Conservation (phyloP, 2,113 vertebrate species). For the Orientallactaga bullata region DNA sequence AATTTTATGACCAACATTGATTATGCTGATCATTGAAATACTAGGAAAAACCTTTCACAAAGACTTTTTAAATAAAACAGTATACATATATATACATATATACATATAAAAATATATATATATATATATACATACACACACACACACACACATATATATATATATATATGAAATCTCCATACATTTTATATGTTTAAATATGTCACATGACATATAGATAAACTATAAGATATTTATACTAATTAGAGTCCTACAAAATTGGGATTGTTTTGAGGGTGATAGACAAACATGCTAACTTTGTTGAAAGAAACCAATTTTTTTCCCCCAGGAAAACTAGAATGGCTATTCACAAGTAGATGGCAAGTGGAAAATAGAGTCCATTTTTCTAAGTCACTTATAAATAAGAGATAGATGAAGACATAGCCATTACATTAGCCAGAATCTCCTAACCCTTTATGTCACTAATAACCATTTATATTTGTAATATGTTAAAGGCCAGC, state of each 20-base stretch:
- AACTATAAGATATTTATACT: too few species aligned
- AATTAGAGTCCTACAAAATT: too few species aligned
- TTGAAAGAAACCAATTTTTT: constrained; percentile 47
- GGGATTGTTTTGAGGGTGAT: neutral
- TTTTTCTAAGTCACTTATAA: neutral
- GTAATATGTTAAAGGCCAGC: neutral
- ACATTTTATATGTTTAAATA: too few species aligned
- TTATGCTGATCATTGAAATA: constrained; percentile 62
- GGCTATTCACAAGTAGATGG: neutral
- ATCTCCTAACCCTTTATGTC: neutral
- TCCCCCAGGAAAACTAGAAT: neutral
- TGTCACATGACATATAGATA: too few species aligned
- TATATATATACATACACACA: too few species aligned
- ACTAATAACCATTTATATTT: constrained; percentile 2
- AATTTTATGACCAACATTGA: constrained; percentile 50
- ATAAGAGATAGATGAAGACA: constrained; percentile 19
- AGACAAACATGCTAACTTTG: neutral
- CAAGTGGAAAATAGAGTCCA: neutral
- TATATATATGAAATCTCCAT: too few species aligned
- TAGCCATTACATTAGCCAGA: neutral
- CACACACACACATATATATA: too few species aligned
- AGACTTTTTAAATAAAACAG: too few species aligned
- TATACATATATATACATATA: too few species aligned
- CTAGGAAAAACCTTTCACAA: constrained; percentile 26
- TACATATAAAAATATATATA: too few species aligned